phyloP scores from a whole-genome alignment of 2,113 vertebrate genomes.

The Cyphomyrus plagiostoma region DNA sequence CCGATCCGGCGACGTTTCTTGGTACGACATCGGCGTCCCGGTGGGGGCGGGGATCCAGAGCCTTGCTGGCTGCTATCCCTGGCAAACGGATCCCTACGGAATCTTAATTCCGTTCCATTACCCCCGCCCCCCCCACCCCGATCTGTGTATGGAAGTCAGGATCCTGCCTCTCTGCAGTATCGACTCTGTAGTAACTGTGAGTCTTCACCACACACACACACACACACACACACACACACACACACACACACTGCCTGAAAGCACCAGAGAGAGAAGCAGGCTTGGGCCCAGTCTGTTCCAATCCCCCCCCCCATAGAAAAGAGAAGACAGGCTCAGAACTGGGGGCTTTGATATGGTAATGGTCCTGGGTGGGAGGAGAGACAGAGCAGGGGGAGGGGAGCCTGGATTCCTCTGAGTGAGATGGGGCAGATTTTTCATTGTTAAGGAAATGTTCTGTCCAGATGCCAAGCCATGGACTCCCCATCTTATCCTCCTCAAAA shows the following conservation, averaged over 20 bases:
- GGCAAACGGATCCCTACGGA: background rate
- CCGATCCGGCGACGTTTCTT: background rate
- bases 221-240: constrained; percentile 40
- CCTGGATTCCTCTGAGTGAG: constrained; percentile 67
- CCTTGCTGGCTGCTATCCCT: background rate
- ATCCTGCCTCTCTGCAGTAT: background rate
- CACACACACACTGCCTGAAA: constrained; percentile 25
- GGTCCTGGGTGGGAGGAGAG: constrained; percentile 43
- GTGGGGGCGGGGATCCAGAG: background rate
- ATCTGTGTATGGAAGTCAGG: background rate
- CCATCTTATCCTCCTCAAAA: constrained; percentile 24
- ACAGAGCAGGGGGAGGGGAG: constrained; percentile 56
- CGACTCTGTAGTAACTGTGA: background rate
- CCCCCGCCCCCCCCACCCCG: background rate
- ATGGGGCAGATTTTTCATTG: constrained; percentile 73
- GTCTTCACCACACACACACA: background rate
- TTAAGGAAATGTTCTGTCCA: constrained; percentile 69
- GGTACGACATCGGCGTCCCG: background rate
- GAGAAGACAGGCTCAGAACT: constrained; percentile 72
- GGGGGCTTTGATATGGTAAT: constrained; percentile 75
- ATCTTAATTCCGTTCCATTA: background rate
- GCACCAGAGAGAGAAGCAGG: constrained; percentile 61
- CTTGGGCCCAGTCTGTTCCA: constrained; percentile 55
- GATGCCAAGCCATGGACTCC: constrained; percentile 44
- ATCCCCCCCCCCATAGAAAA: constrained; percentile 65